Conservation (phyloP, 2,797 vertebrate genomes). For the Malacoraja senta region DNA sequence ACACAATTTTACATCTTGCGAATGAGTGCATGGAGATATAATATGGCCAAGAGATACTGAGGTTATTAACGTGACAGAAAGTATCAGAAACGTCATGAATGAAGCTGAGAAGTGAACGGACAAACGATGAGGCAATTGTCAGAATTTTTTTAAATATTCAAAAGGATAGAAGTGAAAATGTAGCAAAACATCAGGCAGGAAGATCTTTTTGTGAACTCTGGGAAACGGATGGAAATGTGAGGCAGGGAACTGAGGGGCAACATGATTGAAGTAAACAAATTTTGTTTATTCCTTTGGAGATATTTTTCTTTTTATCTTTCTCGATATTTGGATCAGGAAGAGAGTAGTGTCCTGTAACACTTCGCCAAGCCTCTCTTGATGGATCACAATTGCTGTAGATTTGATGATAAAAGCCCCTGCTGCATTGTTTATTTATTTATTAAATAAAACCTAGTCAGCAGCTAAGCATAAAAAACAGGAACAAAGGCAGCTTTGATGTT, state of each 20-base stretch:
- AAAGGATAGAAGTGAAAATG: too few species aligned
- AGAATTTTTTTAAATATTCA: too few species aligned
- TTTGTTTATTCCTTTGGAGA: background rate
- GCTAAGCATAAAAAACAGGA: slow-evolving; percentile 9
- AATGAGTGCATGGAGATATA: background rate
- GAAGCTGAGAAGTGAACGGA: background rate
- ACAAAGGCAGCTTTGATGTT: slow-evolving; percentile 29
- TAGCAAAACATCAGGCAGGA: background rate
- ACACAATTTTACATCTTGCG: background rate
- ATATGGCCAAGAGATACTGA: background rate
- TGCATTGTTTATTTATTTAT: slow-evolving; percentile 19
- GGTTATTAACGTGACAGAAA: background rate
- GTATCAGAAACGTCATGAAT: background rate
- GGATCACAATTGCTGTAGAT: slow-evolving; percentile 44
- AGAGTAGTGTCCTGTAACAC: background rate
- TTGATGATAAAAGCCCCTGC: slow-evolving; percentile 50
- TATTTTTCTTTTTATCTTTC: background rate
- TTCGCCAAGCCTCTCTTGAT: slow-evolving; percentile 43
- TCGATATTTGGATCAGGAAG: background rate
- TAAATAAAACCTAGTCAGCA: background rate
- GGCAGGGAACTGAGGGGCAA: background rate
- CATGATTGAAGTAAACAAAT: background rate
- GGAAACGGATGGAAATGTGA: background rate
- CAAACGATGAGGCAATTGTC: background rate
- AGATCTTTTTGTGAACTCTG: background rate